Evolutionary conservation across 2,113 vertebrate species (phyloP).

Genomic region (Alosa alosa): DNA sequence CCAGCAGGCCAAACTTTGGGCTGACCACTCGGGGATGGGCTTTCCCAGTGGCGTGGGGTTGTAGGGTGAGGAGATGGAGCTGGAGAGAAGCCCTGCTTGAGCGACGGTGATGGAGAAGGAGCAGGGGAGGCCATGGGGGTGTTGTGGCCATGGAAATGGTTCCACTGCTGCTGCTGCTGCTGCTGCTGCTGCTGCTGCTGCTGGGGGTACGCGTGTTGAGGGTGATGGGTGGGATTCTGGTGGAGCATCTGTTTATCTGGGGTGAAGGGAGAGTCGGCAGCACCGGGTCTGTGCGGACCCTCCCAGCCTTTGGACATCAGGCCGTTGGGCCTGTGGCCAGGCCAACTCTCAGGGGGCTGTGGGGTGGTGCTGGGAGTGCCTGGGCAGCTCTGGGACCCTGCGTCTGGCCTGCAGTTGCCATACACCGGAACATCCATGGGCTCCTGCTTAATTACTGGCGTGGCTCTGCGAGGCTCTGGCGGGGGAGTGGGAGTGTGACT

Average conservation of each 20-base stretch:
- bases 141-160: constrained; percentile 56
- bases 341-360: constrained; percentile 66
- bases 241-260: constrained; percentile 66
- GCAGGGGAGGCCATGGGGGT: constrained; percentile 58
- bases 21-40: constrained; percentile 67
- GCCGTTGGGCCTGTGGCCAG: constrained; percentile 75
- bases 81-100: constrained; percentile 56
- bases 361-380: constrained; percentile 56
- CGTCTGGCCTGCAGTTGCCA: constrained; percentile 62
- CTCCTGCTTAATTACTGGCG: constrained; percentile 88
- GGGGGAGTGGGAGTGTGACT: constrained; percentile 67
- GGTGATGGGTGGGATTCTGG: constrained; percentile 63
- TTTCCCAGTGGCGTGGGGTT: constrained; percentile 64
- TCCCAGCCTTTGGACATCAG: constrained; percentile 64
- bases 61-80: constrained; percentile 60
- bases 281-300: constrained; percentile 54
- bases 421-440: constrained; percentile 76
- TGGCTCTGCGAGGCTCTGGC: constrained; percentile 57
- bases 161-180: constrained; percentile 68
- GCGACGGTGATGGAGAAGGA: constrained; percentile 57
- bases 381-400: constrained; percentile 47
- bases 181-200: constrained; percentile 50
- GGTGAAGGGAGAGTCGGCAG: constrained; percentile 64
- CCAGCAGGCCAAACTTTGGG: constrained; percentile 68
- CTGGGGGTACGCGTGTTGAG: constrained; percentile 41